Percentiles rank a stretch among this genome's conserved stretches.
These are phyloP conservation scores for Dermatophagoides farinae DNA, from an alignment of 1,140 invertebrate species.

Conservation along the genomic window DNA sequence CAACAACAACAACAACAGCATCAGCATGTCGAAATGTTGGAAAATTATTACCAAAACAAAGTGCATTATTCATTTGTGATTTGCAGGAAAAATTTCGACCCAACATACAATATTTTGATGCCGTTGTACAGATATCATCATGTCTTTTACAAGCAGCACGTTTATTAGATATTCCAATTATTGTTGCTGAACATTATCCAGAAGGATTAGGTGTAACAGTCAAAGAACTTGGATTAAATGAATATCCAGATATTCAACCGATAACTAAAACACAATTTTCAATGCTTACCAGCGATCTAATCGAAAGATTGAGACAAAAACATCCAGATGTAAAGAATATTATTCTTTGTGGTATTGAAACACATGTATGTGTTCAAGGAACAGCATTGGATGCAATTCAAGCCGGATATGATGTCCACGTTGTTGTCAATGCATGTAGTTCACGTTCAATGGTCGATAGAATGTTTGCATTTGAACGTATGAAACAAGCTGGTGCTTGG, in stretches of 20 bases:
- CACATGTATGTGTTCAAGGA: conserved; percentile 71
- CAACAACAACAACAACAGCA: too few species aligned
- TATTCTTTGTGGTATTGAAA: conserved; percentile 66
- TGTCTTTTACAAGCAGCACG: conserved; percentile 52
- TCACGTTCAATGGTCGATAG: conserved; percentile 40
- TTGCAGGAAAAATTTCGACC: conserved; percentile 59
- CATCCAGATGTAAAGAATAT: conserved; percentile 35
- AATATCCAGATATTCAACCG: conserved; percentile 33
- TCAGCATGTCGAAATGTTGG: conserved; percentile 10
- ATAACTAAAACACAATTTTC: conserved; percentile 61
- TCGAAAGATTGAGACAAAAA: conserved; percentile 31
- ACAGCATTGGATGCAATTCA: conserved; percentile 57
- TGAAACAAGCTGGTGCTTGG: conserved; percentile 31
- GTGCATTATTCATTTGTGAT: conserved; percentile 58
- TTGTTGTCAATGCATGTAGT: conserved; percentile 61
- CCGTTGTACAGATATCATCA: conserved; percentile 45
- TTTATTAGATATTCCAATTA: conserved; percentile 43
- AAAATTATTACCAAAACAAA: conserved; percentile 28
- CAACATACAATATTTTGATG: conserved; percentile 48
- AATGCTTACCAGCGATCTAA: conserved; percentile 54
- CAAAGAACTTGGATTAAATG: conserved; percentile 44
- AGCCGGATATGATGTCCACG: conserved; percentile 48
- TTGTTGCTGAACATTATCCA: conserved; percentile 60
- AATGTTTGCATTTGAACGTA: conserved; percentile 31
- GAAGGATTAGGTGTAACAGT: conserved; percentile 57